Conservation (phyloP, 2,888 invertebrate species). For the Plusia festucae region DNA sequence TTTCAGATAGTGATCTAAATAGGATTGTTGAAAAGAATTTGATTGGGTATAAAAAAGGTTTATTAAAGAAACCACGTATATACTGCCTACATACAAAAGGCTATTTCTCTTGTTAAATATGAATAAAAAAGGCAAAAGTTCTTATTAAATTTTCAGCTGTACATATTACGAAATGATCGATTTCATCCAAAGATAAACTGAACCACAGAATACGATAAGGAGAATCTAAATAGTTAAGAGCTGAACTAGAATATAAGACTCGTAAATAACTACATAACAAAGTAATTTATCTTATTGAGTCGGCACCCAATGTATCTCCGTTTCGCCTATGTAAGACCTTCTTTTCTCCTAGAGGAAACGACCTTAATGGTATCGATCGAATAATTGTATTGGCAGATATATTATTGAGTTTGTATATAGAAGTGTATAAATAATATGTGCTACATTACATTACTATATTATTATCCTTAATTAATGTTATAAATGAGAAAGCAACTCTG, state of each 20-base stretch:
- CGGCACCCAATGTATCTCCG: constrained; percentile 56
- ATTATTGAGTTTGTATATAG: constrained; percentile 26
- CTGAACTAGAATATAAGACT: constrained; percentile 50
- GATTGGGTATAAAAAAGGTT: not conserved
- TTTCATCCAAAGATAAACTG: not conserved
- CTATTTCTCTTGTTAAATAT: not conserved
- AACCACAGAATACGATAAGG: constrained; percentile 9
- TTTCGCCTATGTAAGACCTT: constrained; percentile 43
- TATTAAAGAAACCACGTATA: not conserved
- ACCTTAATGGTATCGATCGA: constrained; percentile 38
- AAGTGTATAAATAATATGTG: too few relatives aligned
- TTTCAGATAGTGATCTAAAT: constrained; percentile 10
- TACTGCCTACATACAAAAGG: not conserved
- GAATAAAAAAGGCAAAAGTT: too few relatives aligned
- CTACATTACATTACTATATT: too few relatives aligned
- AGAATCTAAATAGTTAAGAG: constrained; percentile 19
- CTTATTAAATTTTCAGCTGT: not conserved
- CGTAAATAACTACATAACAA: constrained; percentile 57
- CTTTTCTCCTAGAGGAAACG: constrained; percentile 45
- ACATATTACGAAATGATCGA: not conserved
- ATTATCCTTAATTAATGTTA: too few relatives aligned
- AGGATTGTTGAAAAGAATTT: constrained; percentile 1
- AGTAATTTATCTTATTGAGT: constrained; percentile 59
- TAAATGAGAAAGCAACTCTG: too few relatives aligned
- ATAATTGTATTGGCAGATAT: constrained; percentile 43